phyloP scores from a whole-genome alignment of 2,888 invertebrate genomes.

The Fragum sueziense region DNA sequence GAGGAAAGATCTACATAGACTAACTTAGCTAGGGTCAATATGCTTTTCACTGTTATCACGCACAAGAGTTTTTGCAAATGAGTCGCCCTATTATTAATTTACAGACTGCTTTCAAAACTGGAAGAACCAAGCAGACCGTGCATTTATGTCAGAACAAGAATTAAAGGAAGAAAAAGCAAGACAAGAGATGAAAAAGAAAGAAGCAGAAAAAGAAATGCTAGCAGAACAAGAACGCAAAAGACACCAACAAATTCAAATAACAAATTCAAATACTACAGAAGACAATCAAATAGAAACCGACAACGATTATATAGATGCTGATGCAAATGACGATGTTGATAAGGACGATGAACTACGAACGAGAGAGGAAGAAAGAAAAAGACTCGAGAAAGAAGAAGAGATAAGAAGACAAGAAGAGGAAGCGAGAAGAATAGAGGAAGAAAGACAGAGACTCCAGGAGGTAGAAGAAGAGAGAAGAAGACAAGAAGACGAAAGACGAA shows the following conservation, averaged over 20 bases:
- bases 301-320: no score
- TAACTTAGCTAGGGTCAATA: no score
- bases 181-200: not conserved
- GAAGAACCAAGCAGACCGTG: not conserved
- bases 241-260: no score
- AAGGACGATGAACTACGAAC: not conserved
- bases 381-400: not conserved
- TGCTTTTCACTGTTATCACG: no score
- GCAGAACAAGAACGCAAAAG: no score
- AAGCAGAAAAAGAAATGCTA: not conserved
- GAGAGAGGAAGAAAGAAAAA: not conserved
- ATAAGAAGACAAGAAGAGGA: not conserved
- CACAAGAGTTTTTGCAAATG: no score
- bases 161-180: not conserved
- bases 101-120: not conserved
- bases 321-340: no score
- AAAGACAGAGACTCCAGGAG: not conserved
- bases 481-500: not conserved
- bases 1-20: no score
- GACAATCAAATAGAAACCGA: no score
- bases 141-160: not conserved
- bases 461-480: not conserved
- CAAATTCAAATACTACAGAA: not conserved
- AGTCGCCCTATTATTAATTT: no score
- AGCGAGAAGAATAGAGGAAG: not conserved